Base-by-base conservation (phyloP, 2,113 vertebrate species). In the Podarcis cretensis region DNA sequence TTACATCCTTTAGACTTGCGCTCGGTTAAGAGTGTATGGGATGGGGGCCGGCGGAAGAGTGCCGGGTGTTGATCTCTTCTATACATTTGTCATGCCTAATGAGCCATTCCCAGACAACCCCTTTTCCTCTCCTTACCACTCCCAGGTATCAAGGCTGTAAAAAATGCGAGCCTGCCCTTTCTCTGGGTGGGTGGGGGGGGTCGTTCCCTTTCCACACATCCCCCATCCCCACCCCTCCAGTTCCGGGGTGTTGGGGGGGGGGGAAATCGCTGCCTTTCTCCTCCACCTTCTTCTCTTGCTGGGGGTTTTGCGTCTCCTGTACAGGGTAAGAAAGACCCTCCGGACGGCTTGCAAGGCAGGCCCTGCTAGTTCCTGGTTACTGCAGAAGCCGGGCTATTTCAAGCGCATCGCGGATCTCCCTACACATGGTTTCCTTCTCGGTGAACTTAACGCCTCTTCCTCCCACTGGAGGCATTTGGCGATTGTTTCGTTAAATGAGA, bases 401-500 rank as follows among this genome's bases (percentile, higher is more conserved):
- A 20, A 25, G 27, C 73, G 10, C 30, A 12, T 12, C 37, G 20
- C 20, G 40, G 12, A 7, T 59, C 69, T 6, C 5, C 48, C 3
- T 8, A 0, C 14, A 30, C 71, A 7, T 5, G 10, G 30, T 63
- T 87, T 65, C 68, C 69, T 81, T 68, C 68, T 59, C 6, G 54
- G 25, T 87, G 57, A 75, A 25, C 80, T 82, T 65, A 69, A 59
- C 54, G 27, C 68, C 54, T 65, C 69, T 66, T 87, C 80, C 79
- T 87, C 86, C 86, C 86, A 9, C 32, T 13, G 69, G 78, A 59
- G 78, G 27, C 79, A 30, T 91, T 91, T 35, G 77, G 86, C 91
- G 85, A 92, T 89, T 93, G 89, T 92, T 92, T 85, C 79, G 87
- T 91, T 89, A 91, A 91, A 91, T 92, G 88, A 93, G 90, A 84